Base-by-base conservation (phyloP, 2,888 invertebrate species). In the Pollenia angustigena region DNA sequence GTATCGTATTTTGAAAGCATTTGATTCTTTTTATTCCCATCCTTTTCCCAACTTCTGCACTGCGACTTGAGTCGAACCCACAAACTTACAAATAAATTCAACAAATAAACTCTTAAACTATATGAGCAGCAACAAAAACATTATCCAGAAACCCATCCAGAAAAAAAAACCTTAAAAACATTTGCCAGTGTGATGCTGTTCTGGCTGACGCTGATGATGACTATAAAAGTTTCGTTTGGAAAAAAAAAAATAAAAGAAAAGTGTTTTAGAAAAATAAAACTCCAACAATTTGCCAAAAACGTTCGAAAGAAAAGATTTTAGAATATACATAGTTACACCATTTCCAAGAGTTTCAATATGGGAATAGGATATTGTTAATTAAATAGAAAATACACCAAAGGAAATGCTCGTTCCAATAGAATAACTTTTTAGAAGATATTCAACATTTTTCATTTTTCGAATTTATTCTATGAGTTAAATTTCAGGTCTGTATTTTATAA, bases 1-100 rank as follows among this genome's bases (percentile, higher is more conserved):
- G 6, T 6, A 32, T 32, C 32, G 4, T 6, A 14, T 10, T 46
- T 4, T 23, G 9, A 9, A 60, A 14, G 44, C 16, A 10, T 9
- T 60, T 11, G 4, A 69, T 2, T 60, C 46, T 32, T 80, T 80
- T 71, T 60, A 10, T 32, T 46, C 16, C 2, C 10, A 9, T 7
- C 9, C 56, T 46, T 48, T 32, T 11, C 40, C 23, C 48, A 12
- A 46, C 52, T 42, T n/a, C 18, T 42, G 12, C 68, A 52, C 76
- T 80, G 56, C 54, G 42, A 81, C 56, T 80, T 68, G 50, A 80
- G 12, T 16, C 16, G 72, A 58, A 81, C 82, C 64, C 54, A 89
- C 88, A 90, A 89, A 89, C 88, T 88, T 81, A 81, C 81, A 87
- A 56, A 85, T 74, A 80, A 68, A 52, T 68, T 50, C 79, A 82